phyloP scores from a whole-genome alignment of 1,140 invertebrate genomes.

The Dreissena polymorpha region DNA sequence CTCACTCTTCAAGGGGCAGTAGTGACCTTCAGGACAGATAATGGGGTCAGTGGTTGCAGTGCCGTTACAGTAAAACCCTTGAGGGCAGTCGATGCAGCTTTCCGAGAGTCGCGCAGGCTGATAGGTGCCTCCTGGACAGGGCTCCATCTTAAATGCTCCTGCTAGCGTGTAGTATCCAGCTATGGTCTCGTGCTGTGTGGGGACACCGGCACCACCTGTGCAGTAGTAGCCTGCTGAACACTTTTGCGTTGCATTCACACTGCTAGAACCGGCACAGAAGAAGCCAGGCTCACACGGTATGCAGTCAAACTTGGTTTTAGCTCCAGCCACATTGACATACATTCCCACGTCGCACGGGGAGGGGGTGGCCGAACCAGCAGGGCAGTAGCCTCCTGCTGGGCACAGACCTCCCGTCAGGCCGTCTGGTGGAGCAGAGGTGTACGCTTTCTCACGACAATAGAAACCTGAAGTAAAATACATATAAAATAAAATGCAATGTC shows the following conservation, averaged over 20 bases:
- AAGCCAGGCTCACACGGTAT: conserved; percentile 77
- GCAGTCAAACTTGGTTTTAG: conserved; percentile 75
- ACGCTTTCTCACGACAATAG: conserved; percentile 76
- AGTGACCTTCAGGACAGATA: conserved; percentile 74
- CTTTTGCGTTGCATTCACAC: conserved; percentile 68
- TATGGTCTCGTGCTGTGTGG: conserved; percentile 72
- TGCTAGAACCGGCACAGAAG: conserved; percentile 76
- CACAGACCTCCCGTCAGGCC: conserved; percentile 76
- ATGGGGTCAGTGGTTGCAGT: conserved; percentile 68
- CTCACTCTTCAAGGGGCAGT: conserved; percentile 74
- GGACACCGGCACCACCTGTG: conserved; percentile 72
- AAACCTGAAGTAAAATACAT: conserved; percentile 63
- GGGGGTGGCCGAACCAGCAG: conserved; percentile 71
- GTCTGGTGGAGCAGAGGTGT: conserved; percentile 77
- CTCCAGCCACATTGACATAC: conserved; percentile 75
- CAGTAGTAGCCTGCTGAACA: conserved; percentile 77
- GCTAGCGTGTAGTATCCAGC: conserved; percentile 71
- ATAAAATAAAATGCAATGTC: not conserved
- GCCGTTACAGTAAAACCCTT: conserved; percentile 76
- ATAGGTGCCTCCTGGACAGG: conserved; percentile 72
- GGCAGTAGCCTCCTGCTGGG: conserved; percentile 76
- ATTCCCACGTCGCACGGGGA: conserved; percentile 72
- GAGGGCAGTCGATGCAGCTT: conserved; percentile 72
- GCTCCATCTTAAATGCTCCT: conserved; percentile 74
- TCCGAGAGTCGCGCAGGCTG: conserved; percentile 66